Base-by-base conservation (phyloP, 2,888 invertebrate species). In the Drosophila suboccidentalis region DNA sequence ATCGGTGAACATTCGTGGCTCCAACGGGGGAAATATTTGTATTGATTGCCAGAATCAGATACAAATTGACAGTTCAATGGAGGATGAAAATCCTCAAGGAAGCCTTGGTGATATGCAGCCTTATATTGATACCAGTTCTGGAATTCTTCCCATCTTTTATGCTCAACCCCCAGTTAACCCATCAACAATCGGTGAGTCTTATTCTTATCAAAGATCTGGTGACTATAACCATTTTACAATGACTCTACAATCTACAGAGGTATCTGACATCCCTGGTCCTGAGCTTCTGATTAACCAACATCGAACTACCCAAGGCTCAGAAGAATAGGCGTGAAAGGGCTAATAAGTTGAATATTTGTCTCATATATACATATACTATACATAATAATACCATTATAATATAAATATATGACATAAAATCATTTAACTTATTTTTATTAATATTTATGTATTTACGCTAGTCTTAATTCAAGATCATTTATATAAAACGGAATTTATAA, bases 11-110 rank as follows among this genome's bases (percentile, higher is more conserved):
- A 44, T 70, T 15, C 9, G 10, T 0, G 71, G 69, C 3, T 0
- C 49, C 0, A 50, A 61, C 13, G 43, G 9, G 9, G 69, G 69
- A 17, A 19, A 19, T 17, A 70, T 70, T 55, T 70, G 69, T 15
- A 71, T 70, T 26, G 71, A 70, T 34, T 70, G 69, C 9, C 61
- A 70, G 19, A 61, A 29, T 15, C 69, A 69, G 34, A 36, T 51
- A 29, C 47, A 68, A 15, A 0, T 44, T 5, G 36, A 58, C 5
- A 26, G 26, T 26, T 26, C 26, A 26, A 6, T 26, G 11, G 4
- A 2, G 54, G 41, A 17, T 19, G 51, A 17, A 2, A 29, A 29
- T 1, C 2, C 36, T 22, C 4, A 22, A 13, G 6, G 3, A 9
- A 36, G 4, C 4, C 4, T 51, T 4, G 9, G n/a, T 9, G 39